phyloP scores from a whole-genome alignment of 30 jellyfish, hydroid and myxozoan species.

The Nemopilema nomurai region DNA sequence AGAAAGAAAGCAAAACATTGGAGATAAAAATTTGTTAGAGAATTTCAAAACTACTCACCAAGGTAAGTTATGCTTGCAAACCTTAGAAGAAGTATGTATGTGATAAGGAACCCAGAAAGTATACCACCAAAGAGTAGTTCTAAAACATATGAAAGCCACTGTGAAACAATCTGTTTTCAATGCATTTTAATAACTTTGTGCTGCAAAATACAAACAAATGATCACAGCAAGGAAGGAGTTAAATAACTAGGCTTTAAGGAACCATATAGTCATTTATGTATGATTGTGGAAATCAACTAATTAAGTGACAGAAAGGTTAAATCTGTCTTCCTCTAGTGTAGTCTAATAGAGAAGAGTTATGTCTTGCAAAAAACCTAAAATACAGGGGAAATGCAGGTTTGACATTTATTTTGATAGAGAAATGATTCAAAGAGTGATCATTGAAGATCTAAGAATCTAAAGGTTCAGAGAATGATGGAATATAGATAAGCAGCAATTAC shows the following conservation, averaged over 20 bases:
- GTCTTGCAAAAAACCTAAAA: too few relatives aligned
- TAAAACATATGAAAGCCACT: neutral
- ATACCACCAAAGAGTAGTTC: slow-evolving; percentile 53
- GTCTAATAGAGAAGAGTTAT: too few relatives aligned
- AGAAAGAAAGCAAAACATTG: slow-evolving; percentile 13
- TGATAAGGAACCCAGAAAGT: slow-evolving; percentile 47
- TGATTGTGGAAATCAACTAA: too few relatives aligned
- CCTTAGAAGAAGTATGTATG: slow-evolving; percentile 41
- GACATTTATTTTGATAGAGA: too few relatives aligned
- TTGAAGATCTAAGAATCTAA: neutral
- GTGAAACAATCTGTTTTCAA: neutral
- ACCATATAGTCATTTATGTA: too few relatives aligned
- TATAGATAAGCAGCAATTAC: slow-evolving; percentile 29
- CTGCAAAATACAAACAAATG: too few relatives aligned
- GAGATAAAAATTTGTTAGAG: neutral
- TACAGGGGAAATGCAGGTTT: too few relatives aligned
- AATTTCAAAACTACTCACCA: slow-evolving; percentile 4
- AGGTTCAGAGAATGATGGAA: neutral
- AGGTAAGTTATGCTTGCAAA: slow-evolving; percentile 16
- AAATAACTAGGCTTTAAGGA: too few relatives aligned
- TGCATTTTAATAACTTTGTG: neutral
- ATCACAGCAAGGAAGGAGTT: too few relatives aligned
- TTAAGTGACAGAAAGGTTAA: too few relatives aligned
- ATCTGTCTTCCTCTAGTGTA: too few relatives aligned
- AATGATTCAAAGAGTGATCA: neutral